Conservation (phyloP, 2,113 vertebrate species). For the Anas platyrhynchos region DNA sequence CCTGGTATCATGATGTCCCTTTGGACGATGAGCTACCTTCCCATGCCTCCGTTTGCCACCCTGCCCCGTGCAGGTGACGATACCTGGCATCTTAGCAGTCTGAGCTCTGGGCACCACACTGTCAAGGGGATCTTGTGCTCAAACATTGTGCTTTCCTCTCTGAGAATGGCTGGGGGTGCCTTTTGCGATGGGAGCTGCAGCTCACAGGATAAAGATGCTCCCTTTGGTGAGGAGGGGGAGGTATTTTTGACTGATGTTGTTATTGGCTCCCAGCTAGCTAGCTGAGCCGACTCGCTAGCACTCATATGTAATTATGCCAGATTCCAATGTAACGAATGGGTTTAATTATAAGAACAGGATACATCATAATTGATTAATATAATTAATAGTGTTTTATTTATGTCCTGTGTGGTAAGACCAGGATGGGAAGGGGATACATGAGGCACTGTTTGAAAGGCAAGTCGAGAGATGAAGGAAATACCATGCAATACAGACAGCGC, state of each 20-base stretch:
- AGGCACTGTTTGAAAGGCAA: neutral
- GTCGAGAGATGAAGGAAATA: neutral
- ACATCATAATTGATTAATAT: neutral
- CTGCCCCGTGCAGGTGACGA: neutral
- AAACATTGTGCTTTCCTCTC: neutral
- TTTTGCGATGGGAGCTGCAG: neutral
- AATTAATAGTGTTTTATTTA: neutral
- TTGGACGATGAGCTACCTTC: neutral
- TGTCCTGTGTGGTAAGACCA: fast-evolving
- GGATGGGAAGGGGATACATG: neutral
- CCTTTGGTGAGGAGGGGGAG: neutral
- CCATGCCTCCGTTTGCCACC: fast-evolving
- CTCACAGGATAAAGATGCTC: neutral
- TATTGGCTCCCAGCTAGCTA: neutral
- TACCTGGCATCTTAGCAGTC: neutral
- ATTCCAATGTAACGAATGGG: neutral
- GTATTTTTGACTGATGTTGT: neutral
- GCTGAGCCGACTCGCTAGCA: neutral
- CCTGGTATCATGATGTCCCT: fast-evolving
- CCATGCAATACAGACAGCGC: neutral
- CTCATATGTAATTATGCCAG: fast-evolving
- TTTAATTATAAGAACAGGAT: neutral
- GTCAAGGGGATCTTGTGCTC: fast-evolving
- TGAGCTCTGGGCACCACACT: fast-evolving
- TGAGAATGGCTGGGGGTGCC: neutral